Base-by-base conservation (phyloP, 1,140 invertebrate genomes). In the Polyergus mexicanus region DNA sequence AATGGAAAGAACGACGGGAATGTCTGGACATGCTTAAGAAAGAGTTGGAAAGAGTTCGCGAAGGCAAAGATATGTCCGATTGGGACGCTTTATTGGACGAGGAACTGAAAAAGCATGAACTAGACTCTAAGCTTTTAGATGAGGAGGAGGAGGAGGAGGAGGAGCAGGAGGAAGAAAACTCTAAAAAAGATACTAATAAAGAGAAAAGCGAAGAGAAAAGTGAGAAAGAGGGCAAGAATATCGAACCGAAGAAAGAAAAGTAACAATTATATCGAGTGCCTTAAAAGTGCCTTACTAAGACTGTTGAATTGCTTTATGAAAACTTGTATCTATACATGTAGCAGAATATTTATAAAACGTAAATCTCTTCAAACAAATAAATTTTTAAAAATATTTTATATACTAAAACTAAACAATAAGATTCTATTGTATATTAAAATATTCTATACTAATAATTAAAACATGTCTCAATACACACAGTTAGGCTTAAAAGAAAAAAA, bases 11-110 rank as follows among this genome's bases (percentile, higher is more conserved):
- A 58, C 91, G 94, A 66, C 86, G 91, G 32, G 94, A 95, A 63
- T 95, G 94, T 51, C 51, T 95, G 62, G 93, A 93, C 4, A 95
- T 94, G 94, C 68, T 95, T 63, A 95, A 94, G 65, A 91, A 86
- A 25, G 94, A 95, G 89, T 86, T 95, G n/a, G 90, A 91, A 28
- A 92, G 92, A 71, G 92, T 95, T 35, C 88, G 87, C 0, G 92
- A 94, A 6, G 93, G 93, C 6, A 93, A 92, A 0, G 94, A 92
- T 3, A 58, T 85, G 4, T 91, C 92, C 22, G 92, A 94, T 47
- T 94, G 93, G 91, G 93, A 94, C 41, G 89, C 94, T 88, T 86
- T 95, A n/a, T 86, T 94, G 2, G 90, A 91, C 3, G 85, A 91
- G 5, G 90, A 92, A 0, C 47, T 87, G 25, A 69, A 86, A 25